Percentiles rank a stretch among this genome's conserved stretches.
These are phyloP conservation scores for Perca flavescens DNA, from an alignment of 2,113 vertebrate species.

Conservation along the genomic window DNA sequence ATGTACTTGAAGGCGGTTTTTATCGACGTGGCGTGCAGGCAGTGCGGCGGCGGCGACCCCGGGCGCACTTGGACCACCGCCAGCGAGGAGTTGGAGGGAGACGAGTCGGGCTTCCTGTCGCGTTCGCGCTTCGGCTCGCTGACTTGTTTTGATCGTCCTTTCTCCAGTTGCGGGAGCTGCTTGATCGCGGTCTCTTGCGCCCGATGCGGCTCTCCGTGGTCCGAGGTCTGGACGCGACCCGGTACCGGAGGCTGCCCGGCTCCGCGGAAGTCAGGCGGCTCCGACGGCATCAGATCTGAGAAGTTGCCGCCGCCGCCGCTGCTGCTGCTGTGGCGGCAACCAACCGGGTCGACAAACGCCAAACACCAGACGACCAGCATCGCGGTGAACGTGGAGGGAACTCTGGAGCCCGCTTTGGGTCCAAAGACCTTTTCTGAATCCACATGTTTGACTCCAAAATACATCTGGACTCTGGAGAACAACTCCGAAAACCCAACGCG, in stretches of 20 bases:
- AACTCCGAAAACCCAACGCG: background rate
- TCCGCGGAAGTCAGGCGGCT: background rate
- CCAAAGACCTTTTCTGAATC: background rate
- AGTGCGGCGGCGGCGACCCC: conserved; percentile 61
- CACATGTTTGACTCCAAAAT: background rate
- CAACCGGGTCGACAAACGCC: background rate
- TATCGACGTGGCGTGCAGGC: conserved; percentile 84
- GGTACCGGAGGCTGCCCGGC: background rate
- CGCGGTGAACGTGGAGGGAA: background rate
- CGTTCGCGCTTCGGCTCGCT: conserved; percentile 26
- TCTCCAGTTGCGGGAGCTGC: background rate
- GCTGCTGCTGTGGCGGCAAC: conserved; percentile 1
- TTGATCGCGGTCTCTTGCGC: conserved; percentile 34
- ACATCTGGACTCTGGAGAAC: background rate
- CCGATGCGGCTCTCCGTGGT: background rate
- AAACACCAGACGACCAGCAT: conserved; percentile 38
- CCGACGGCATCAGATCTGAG: background rate
- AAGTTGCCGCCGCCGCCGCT: background rate
- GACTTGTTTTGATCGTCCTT: background rate
- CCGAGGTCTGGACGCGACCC: background rate
- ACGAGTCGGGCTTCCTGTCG: background rate
- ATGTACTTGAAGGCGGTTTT: conserved; percentile 90
- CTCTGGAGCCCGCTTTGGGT: background rate
- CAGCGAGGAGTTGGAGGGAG: conserved; percentile 35
- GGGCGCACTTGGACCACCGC: accelerated